Evolutionary conservation across 2,797 vertebrate genomes (phyloP).

Genomic region (Gadopsis marmoratus): DNA sequence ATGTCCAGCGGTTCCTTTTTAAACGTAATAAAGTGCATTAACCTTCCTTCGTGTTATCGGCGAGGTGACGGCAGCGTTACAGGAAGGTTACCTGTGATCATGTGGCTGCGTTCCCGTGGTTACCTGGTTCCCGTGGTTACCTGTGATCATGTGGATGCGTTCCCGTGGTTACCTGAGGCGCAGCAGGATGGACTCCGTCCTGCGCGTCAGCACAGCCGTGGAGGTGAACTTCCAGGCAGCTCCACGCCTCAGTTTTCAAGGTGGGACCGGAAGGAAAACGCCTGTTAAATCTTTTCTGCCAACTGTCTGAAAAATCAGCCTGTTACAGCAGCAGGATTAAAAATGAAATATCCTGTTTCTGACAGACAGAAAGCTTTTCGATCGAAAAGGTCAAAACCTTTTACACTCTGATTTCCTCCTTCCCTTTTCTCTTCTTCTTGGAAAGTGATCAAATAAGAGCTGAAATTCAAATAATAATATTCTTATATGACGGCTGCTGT

Average conservation of each 20-base stretch:
- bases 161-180: constrained; percentile 2
- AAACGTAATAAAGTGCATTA: too few relatives aligned
- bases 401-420: not conserved
- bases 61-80: not conserved
- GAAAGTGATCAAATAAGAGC: not conserved
- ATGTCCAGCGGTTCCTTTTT: not conserved
- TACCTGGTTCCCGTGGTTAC: too few relatives aligned
- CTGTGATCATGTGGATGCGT: too few relatives aligned
- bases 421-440: not conserved
- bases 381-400: too few relatives aligned
- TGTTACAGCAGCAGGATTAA: not conserved
- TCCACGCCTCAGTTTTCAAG: constrained; percentile 1
- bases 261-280: constrained; percentile 31
- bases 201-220: not conserved
- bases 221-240: constrained; percentile 20
- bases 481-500: too few relatives aligned
- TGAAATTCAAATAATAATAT: not conserved
- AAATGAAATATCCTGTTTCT: not conserved
- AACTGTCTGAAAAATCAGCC: not conserved
- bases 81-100: not conserved
- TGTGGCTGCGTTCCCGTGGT: too few relatives aligned
- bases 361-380: not conserved
- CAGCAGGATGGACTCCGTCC: not conserved
- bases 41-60: not conserved
- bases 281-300: too few relatives aligned